Evolutionary conservation across 2,113 vertebrate species (phyloP).

Genomic region (Dicrurus megarhynchus): DNA sequence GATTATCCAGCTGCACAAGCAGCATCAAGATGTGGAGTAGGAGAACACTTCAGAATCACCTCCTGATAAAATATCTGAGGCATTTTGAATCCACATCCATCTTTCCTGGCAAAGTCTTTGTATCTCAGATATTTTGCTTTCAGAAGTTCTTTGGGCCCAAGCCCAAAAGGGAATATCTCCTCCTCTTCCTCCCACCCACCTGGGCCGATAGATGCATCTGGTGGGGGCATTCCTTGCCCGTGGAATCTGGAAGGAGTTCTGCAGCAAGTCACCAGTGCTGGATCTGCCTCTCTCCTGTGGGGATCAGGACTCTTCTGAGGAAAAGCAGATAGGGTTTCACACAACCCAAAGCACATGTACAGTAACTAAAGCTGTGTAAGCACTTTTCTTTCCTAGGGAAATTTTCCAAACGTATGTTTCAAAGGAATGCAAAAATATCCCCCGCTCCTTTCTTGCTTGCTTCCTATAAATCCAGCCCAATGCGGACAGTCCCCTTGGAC

Average conservation of each 20-base stretch:
- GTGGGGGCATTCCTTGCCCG: neutral
- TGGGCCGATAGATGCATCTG: rapidly evolving
- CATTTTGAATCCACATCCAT: neutral
- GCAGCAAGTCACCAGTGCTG: neutral
- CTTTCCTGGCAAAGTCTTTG: neutral
- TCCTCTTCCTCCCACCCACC: neutral
- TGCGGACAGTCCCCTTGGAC: rapidly evolving
- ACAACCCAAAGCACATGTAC: slow-evolving; percentile 60
- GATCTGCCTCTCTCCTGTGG: neutral
- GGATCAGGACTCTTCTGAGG: slow-evolving; percentile 14
- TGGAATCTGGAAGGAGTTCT: neutral
- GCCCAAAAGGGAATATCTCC: neutral
- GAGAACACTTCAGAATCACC: neutral
- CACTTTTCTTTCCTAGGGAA: slow-evolving; percentile 42
- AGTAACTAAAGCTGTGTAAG: slow-evolving; percentile 29
- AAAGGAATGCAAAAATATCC: slow-evolving; percentile 31
- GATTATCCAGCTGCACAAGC: neutral
- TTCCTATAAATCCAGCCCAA: neutral
- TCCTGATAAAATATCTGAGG: neutral
- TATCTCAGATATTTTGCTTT: neutral
- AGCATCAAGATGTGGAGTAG: neutral
- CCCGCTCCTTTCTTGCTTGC: neutral
- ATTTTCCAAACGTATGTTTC: neutral
- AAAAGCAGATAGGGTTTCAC: slow-evolving; percentile 54
- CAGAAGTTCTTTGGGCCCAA: neutral